Conservation (phyloP, 2,888 invertebrate species). For the Anorthoa munda region DNA sequence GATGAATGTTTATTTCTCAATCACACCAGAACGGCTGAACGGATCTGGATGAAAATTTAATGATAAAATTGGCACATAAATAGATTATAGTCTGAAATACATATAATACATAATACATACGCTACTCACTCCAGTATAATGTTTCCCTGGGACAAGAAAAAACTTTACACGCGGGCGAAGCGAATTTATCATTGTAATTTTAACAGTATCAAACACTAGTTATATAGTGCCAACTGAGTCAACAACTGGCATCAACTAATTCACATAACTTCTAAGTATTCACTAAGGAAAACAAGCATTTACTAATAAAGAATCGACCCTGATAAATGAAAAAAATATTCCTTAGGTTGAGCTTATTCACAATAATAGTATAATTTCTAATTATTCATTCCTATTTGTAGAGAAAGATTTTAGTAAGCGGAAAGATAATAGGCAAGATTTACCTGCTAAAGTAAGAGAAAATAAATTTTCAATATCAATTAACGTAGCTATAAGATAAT, state of each 20-base stretch:
- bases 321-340: constrained; percentile 38
- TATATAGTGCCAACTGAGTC: constrained; percentile 35
- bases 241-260: constrained; percentile 22
- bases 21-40: no score
- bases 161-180: no score
- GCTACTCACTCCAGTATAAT: no score
- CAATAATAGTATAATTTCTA: constrained; percentile 32
- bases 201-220: constrained; percentile 20
- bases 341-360: constrained; percentile 3
- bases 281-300: constrained; percentile 43
- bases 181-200: background rate
- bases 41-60: no score
- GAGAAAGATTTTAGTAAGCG: constrained; percentile 3
- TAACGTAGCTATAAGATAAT: background rate
- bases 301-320: constrained; percentile 29
- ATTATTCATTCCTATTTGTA: constrained; percentile 18
- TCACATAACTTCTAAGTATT: constrained; percentile 56
- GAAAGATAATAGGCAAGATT: background rate
- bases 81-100: no score
- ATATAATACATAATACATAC: no score
- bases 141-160: no score
- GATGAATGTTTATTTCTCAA: no score
- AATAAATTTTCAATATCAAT: background rate
- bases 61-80: no score
- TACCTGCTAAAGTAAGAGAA: background rate